Evolutionary conservation across 1,140 invertebrate genomes (phyloP).

Genomic region (Choristoneura fumiferana): DNA sequence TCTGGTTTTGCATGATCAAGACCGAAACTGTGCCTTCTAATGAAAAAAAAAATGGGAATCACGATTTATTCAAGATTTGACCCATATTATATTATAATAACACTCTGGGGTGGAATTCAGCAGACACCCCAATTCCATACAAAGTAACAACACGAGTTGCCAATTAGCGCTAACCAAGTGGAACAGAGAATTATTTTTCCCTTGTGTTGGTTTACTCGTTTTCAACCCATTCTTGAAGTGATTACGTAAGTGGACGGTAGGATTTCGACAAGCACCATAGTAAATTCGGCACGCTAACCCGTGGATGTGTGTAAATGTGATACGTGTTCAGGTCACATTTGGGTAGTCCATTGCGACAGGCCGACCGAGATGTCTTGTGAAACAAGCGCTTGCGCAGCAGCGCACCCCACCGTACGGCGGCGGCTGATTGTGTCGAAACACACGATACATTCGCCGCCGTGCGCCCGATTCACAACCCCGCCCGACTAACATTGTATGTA

Average conservation of each 20-base stretch:
- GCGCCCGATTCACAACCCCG: slow-evolving; percentile 45
- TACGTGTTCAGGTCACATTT: slow-evolving; percentile 77
- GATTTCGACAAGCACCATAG: slow-evolving; percentile 26
- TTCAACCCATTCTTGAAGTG: neutral
- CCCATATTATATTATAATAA: too few relatives aligned
- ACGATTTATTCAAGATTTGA: too few relatives aligned
- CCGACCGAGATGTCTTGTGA: slow-evolving; percentile 73
- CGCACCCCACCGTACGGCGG: slow-evolving; percentile 55
- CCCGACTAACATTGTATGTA: slow-evolving; percentile 28
- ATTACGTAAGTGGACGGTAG: neutral
- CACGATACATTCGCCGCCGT: slow-evolving; percentile 55
- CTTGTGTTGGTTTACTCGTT: too few relatives aligned
- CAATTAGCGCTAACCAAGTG: too few relatives aligned
- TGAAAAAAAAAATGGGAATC: too few relatives aligned
- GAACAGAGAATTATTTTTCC: too few relatives aligned
- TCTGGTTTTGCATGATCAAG: too few relatives aligned
- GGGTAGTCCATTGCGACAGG: slow-evolving; percentile 75
- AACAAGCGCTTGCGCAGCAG: slow-evolving; percentile 68
- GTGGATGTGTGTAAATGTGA: slow-evolving; percentile 57
- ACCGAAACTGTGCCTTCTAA: too few relatives aligned
- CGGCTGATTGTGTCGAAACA: slow-evolving; percentile 59
- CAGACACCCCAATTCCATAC: too few relatives aligned
- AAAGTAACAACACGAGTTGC: too few relatives aligned
- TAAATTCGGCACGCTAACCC: slow-evolving; percentile 47
- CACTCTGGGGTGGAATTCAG: too few relatives aligned